Evolutionary conservation across 2,888 invertebrate species (phyloP), one percentile per base, ranked within the genome.

Genomic region (Hemaris fuciformis): DNA sequence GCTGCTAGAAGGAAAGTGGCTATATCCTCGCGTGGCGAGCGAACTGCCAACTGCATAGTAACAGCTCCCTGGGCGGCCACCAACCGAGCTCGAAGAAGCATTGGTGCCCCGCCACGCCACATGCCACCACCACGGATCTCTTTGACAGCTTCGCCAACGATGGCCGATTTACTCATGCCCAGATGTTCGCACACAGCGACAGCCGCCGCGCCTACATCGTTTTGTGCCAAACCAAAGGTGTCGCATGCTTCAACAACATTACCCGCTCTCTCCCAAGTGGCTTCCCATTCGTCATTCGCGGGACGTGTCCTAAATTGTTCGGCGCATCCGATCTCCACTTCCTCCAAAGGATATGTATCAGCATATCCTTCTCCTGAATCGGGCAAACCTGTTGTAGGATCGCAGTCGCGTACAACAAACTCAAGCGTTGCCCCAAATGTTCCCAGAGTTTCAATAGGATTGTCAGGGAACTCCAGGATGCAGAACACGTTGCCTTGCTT

Each of bases 261-360:
- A 0, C 95, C 93, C 0, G 95, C 94, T 45, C 95, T 93, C 61
- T 97, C 97, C 97, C 97, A 98, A n/a, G 95, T 94, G 2, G 95
- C 94, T n/a, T 94, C 94, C 82, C 89, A 91, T 25, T 91, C 89
- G 3, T 89, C 89, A 0, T 77, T 71, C 0, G 81, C 85, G 0
- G 80, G 79, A 48, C 86, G 70, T 0, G 85, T 81, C 18, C 88
- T 72, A 1, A 91, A 85, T 65, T 92, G 92, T 66, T 92, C 92
- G 0, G 87, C 71, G 48, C 87, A 87, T 6, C 83, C 85, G 67
- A 91, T 85, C 25, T 89, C 88, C 15, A 92, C 88, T 69, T 99
- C 99, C 89, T 99, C 99, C 63, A 99, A 84, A 81, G 97, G 97
- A 81, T 99, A 99, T 65, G 98, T 98, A 81, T 99, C 99, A 62